Base-by-base conservation (phyloP, 2,113 vertebrate species). In the Cavia aperea region DNA sequence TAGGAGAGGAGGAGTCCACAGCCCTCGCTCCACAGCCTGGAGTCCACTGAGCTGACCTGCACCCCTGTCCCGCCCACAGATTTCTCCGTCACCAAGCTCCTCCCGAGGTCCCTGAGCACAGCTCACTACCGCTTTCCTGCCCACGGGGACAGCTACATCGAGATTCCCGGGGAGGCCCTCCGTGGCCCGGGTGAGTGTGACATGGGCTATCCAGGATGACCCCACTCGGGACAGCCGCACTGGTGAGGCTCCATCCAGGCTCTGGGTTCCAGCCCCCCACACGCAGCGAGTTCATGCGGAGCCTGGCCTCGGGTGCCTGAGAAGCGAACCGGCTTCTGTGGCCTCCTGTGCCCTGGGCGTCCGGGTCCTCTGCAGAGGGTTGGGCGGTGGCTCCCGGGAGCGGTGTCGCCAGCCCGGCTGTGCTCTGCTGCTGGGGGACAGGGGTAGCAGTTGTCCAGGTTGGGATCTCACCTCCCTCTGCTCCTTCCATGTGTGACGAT, bases 111-210 rank as follows among this genome's bases (percentile, higher is more conserved):
- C 91, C 95, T 98, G 96, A 98, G 98, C 13, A 73, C 98, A 89
- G 97, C 96, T 9, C 98, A 97, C 95, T 99, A 99, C 96, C 98
- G 99, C 77, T 99, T 99, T 91, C 99, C 99, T 0, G 97, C 97
- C 4, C 97, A 66, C 46, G 99, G 99, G 43, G 98, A 98, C 94
- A 99, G 96, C 96, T 99, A 98, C 82, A 98, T 99, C 84, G 98
- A 98, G 29, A 98, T 99, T 33, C 99, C 99, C 0, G 97, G 98
- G 0, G 98, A 99, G 95, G 99, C 99, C 58, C 98, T 99, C 91
- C 93, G 94, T 63, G 95, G 97, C 93, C 97, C 97, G 96, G 98
- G 99, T 99, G 97, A 98, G 98, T 95, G 13, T 5, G 33, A 8
- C 4, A 0, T 33, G 19, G 70, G 39, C 24, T 24, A 21, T 21